Conservation (phyloP, 2,797 vertebrate species). For the Moxostoma hubbsi region DNA sequence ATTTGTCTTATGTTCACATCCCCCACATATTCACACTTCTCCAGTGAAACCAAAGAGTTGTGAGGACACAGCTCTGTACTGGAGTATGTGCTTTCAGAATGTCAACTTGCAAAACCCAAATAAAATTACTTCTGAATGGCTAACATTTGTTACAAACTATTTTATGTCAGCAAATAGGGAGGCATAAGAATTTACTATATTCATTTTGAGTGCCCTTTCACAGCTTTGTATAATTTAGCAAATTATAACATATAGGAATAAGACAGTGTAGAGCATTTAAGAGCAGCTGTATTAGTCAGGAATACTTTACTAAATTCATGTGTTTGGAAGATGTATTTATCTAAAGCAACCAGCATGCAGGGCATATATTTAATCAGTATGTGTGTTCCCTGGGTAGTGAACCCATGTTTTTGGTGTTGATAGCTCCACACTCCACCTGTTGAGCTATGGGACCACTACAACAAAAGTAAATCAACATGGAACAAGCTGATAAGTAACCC, state of each 20-base stretch:
- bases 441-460: neutral
- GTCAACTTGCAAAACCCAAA: neutral
- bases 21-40: constrained; percentile 16
- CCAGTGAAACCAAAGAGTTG: neutral
- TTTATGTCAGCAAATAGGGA: neutral
- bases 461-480: neutral
- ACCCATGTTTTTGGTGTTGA: too few relatives aligned
- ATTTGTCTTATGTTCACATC: constrained; percentile 12
- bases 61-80: constrained; percentile 6
- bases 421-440: too few relatives aligned
- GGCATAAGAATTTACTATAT: neutral
- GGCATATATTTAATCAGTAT: too few relatives aligned
- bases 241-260: neutral
- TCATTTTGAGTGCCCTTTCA: neutral
- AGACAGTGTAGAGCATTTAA: too few relatives aligned
- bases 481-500: constrained; percentile 24
- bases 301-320: too few relatives aligned
- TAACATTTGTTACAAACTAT: neutral
- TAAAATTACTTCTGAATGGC: neutral
- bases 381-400: too few relatives aligned
- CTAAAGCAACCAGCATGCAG: too few relatives aligned
- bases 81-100: neutral
- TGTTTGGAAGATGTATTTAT: too few relatives aligned
- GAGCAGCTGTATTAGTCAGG: too few relatives aligned
- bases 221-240: neutral